Base-by-base conservation (phyloP, 1,140 invertebrate genomes). In the Leptinotarsa lineolata region DNA sequence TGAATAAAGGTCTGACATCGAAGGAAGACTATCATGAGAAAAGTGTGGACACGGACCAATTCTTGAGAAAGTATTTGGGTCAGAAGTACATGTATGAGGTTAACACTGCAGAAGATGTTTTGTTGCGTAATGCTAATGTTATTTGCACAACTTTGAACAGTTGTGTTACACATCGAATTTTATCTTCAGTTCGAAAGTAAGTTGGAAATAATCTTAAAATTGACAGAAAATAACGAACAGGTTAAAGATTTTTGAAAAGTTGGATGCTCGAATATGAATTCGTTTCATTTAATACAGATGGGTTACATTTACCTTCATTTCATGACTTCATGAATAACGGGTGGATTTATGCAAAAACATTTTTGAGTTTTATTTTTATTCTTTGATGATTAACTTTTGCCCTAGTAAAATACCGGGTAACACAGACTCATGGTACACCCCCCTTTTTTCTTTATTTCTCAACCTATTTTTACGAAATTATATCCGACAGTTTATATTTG, bases 141-240 rank as follows among this genome's bases (percentile, higher is more conserved):
- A 79, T 86, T 4, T 86, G 74, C 48, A 86, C 84, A 5, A 87
- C 85, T 15, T 80, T 87, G 20, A 84, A 83, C 18, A 81, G 76
- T 72, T 78, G 76, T 48, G 68, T 76, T 16, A 45, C 30, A 15
- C 30, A 63, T 20, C 39, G 68, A 58, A 74, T 60, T 72, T 60
- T 8, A 24, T 15, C 58, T 5, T 15, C 16, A 2, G 39, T 22
- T 16, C 22, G 63, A 39, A 22, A n/a, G 30, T 22, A 30, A 24
- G 54, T 68, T 70, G 60, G 61, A 22, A 45, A 24, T 48, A 72
- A 21, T 78, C 45, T 13, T 16, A 73, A 58, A 59, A 24, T 72
- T 75, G 72, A 46, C 21, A 64, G 13, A 30, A 24, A 72, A 24
- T 72, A 30, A 22, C 24, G 11, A 63, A 66, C 75, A 48, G 58